Conservation (phyloP, 2,888 invertebrate genomes). For the Eupithecia dodoneata region DNA sequence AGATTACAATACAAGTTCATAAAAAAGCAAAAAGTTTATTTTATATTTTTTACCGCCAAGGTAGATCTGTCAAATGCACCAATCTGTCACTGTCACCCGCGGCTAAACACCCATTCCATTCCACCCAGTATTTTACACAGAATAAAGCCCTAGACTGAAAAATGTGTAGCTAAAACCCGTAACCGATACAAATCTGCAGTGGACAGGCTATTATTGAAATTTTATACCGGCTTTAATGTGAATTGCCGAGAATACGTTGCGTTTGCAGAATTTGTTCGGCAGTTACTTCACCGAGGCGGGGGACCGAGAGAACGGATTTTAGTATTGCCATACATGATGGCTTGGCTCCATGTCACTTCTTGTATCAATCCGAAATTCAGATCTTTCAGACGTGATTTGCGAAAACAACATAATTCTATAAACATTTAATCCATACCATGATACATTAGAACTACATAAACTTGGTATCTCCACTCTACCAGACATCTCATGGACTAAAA, state of each 20-base stretch:
- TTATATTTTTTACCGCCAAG: not conserved
- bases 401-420: not conserved
- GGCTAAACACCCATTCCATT: not conserved
- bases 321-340: not conserved
- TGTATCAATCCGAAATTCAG: not conserved
- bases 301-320: constrained; percentile 22
- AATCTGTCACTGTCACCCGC: constrained; percentile 3
- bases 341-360: not conserved
- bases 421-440: not conserved
- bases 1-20: too few species aligned
- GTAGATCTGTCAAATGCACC: constrained; percentile 9
- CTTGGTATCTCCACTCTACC: not conserved
- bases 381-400: not conserved
- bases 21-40: not conserved
- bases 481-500: not conserved
- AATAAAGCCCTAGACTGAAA: not conserved
- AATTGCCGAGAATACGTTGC: constrained; percentile 30
- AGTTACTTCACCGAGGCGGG: constrained; percentile 20
- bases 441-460: not conserved
- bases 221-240: constrained; percentile 32
- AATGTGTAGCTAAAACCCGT: constrained; percentile 8
- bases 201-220: constrained; percentile 36
- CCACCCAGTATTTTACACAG: not conserved
- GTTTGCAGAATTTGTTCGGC: constrained; percentile 29
- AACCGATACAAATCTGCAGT: constrained; percentile 30